Evolutionary conservation across 2,113 vertebrate genomes (phyloP).

Genomic region (Pica pica): DNA sequence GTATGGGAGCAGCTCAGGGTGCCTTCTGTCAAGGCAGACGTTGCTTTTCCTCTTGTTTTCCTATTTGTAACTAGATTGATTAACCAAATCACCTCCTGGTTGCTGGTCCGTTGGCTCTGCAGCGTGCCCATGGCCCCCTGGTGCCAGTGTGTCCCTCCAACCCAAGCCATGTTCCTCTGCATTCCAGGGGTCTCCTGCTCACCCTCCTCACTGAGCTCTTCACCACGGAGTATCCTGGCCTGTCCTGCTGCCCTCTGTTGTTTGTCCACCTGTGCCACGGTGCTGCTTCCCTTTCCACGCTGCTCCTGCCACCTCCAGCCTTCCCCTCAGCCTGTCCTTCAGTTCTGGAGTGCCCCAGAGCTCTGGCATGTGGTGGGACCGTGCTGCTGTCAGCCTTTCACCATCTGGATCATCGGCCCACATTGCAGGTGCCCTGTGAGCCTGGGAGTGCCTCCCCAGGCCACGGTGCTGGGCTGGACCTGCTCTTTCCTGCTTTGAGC

Average conservation of each 20-base stretch:
- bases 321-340: not conserved
- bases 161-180: fast-evolving
- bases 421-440: not conserved
- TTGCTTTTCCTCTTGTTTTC: not conserved
- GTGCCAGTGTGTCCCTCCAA: not conserved
- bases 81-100: not conserved
- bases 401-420: not conserved
- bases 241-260: not conserved
- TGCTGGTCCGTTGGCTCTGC: fast-evolving
- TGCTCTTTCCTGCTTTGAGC: not conserved
- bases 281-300: not conserved
- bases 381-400: not conserved
- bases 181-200: not conserved
- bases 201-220: not conserved
- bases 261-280: not conserved
- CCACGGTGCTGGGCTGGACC: not conserved
- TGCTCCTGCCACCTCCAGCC: not conserved
- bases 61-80: not conserved
- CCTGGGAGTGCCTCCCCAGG: not conserved
- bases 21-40: not conserved
- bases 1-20: not conserved
- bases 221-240: fast-evolving
- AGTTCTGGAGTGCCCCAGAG: not conserved
- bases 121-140: fast-evolving
- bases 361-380: fast-evolving